Base-by-base conservation (phyloP, 2,113 vertebrate species). In the Nanger granti region DNA sequence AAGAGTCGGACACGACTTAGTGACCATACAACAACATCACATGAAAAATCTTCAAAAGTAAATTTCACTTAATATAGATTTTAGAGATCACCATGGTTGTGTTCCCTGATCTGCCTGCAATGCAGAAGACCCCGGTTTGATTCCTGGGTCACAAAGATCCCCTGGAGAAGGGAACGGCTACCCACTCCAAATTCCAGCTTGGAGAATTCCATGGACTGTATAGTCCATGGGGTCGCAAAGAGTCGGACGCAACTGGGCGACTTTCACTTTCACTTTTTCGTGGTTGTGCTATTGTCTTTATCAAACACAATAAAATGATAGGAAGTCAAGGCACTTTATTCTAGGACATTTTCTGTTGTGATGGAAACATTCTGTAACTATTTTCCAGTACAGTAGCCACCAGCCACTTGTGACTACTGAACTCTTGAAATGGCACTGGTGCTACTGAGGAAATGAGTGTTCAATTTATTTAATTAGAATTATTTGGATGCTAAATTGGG, bases 181-280 rank as follows among this genome's bases (percentile, higher is more conserved):
- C n/a, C 69, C 69, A 41, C n/a, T 73, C n/a, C 69, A 37, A 73
- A 73, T 24, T 73, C 9, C n/a, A 73, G n/a, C n/a, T 37, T 73
- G 66, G 66, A 22, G n/a, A 69, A 73, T 73, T 37, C 66, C n/a
- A 37, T 34, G 62, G 31, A 34, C 31, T 34, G 14, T 34, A 64
- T 18, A 66, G 64, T 66, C 8, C 31, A 66, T 66, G 31, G 31
- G 64, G 64, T n/a, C 7, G 4, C 34, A 66, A 66, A 37, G 69
- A 41, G n/a, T 73, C 0, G 0, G n/a, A 41, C 3, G 2, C 10
- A 1, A 73, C 69, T 73, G 69, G 37, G n/a, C 0, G 1, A 24
- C 69, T 73, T 73, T 73, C 34, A 41, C 69, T 73, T 41, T 73
- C 34, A 41, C 5, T 37, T 73, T 73, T 73, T 73, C 10, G 37